Base-by-base conservation (phyloP, 2,888 invertebrate genomes). In the Agrochola lota region DNA sequence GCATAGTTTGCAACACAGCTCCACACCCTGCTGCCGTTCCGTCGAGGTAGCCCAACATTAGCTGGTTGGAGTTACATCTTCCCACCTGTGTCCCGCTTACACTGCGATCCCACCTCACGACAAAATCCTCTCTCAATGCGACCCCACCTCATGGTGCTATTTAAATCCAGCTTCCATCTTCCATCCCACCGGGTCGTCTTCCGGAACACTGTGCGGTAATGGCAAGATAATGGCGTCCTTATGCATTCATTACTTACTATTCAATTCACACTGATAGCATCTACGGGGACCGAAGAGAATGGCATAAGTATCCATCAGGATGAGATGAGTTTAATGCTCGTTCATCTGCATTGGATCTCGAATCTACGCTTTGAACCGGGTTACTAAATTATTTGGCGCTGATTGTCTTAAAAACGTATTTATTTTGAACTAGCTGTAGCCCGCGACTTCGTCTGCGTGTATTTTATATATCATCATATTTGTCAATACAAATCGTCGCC, bases 201-300 rank as follows among this genome's bases (percentile, higher is more conserved):
- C 68, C 74, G 63, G 60, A 20, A 70, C 46, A 35, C 20, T 43
- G 76, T 43, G 69, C 78, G 40, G 60, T 71, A 83, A 83, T 83
- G 71, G 62, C 49, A 5, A 0, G 30, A n/a, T 84, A 84, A 84
- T 82, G 70, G 79, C 35, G 15, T 23, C 23, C 35, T 69, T 84
- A 84, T 80, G 46, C 62, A 71, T 79, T 68, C 70, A 84, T 84
- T 84, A 55, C 57, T 73, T 20, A 67, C 67, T n/a, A 71, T 74
- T 71, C n/a, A 55, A 79, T 79, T 71, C 40, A 46, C 35, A 9
- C 43, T 57, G 63, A 59, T 43, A 68, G 76, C 46, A 40, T 15
- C 17, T 7, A 8, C 12, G 26, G 8, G 23, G 11, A 43, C 52
- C 8, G 43, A 23, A 26, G 5, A 40, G 35, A 72, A 57, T 49